Conservation (phyloP, 1,140 invertebrate genomes). For the Argopecten irradians region DNA sequence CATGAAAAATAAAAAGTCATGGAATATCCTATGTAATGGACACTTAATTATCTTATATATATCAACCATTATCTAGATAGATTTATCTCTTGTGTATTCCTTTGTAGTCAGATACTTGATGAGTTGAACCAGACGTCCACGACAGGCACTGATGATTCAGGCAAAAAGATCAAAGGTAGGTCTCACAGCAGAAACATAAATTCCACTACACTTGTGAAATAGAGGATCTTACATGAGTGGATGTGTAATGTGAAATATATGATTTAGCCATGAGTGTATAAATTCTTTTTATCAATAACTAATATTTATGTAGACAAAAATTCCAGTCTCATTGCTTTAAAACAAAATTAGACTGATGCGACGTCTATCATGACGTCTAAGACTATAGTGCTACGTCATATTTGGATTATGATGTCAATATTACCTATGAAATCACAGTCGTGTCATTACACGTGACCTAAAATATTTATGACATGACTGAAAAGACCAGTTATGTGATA, state of each 20-base stretch:
- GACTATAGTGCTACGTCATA: no score
- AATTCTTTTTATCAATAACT: neutral
- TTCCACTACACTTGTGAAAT: neutral
- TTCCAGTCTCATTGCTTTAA: neutral
- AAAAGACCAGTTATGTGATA: no score
- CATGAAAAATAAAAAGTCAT: neutral
- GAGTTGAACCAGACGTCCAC: slow-evolving; percentile 34
- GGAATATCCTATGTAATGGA: neutral
- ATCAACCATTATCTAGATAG: neutral
- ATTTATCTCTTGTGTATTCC: neutral
- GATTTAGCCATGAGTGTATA: neutral
- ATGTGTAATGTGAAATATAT: no score
- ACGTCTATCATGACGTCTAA: no score
- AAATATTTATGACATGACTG: no score
- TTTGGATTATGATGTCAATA: slow-evolving; percentile 59
- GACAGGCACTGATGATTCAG: slow-evolving; percentile 38
- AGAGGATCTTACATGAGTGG: no score
- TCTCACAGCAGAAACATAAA: neutral
- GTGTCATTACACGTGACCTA: neutral
- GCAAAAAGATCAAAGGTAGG: slow-evolving; percentile 44
- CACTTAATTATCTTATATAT: neutral
- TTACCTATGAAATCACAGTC: slow-evolving; percentile 57
- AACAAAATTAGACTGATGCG: no score
- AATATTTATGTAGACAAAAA: neutral
- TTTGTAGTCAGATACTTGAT: slow-evolving; percentile 44